A percentile compares a stretch with the other conserved stretches of the same genome.
phyloP scores from a whole-genome alignment of 1,140 invertebrate species.

The Potamilus streckersoni region DNA sequence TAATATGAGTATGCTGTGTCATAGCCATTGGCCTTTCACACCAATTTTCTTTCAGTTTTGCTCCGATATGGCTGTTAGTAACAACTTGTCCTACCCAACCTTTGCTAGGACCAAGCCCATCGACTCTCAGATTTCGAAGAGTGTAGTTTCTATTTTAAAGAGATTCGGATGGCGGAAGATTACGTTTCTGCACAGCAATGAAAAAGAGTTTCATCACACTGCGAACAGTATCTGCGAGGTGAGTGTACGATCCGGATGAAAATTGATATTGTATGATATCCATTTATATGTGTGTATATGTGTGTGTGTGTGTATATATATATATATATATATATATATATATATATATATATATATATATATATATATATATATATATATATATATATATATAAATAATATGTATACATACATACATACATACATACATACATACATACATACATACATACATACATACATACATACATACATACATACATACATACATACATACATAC shows the following conservation, averaged over 20 bases:
- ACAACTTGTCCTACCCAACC: slow-evolving; percentile 85
- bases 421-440: slow-evolving; percentile 7
- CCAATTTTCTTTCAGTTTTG: slow-evolving; percentile 83
- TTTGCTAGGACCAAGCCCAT: slow-evolving; percentile 95
- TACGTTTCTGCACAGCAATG: slow-evolving; percentile 81
- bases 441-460: slow-evolving; percentile 2
- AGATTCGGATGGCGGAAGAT: slow-evolving; percentile 96
- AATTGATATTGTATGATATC: background rate
- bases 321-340: no score
- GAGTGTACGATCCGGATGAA: background rate
- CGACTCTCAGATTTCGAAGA: slow-evolving; percentile 93
- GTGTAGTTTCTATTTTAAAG: slow-evolving; percentile 86
- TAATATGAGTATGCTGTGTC: no score
- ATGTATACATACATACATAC: background rate
- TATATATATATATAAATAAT: no score
- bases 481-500: slow-evolving; percentile 12
- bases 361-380: no score
- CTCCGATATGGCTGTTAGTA: slow-evolving; percentile 86
- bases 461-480: slow-evolving; percentile 20
- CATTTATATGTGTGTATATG: background rate
- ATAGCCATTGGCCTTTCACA: background rate
- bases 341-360: no score
- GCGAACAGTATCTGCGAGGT: slow-evolving; percentile 54
- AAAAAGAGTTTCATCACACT: slow-evolving; percentile 40
- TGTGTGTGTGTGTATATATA: no score